Base-by-base conservation (phyloP, 2,113 vertebrate genomes). In the Triplophysa rosa region DNA sequence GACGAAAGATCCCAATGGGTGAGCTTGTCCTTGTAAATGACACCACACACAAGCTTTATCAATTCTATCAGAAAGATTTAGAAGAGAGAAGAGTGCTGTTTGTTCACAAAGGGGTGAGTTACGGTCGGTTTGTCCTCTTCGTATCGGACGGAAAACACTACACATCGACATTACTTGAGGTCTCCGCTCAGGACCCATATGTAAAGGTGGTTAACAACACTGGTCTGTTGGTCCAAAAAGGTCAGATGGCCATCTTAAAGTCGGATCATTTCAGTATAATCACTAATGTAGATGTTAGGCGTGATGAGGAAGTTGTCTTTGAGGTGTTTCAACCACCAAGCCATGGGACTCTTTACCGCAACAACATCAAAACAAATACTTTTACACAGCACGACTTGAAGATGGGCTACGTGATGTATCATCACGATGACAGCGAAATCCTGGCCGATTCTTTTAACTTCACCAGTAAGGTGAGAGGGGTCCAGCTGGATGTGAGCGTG, bases 91-190 rank as follows among this genome's bases (percentile, higher is more conserved):
- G 78, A 11, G 93, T 97, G 23, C 86, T 97, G 4, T 99, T 95
- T 82, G 68, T 92, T 69, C 95, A 97, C 82, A 83, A 0, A 6
- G 95, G 96, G 8, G 91, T 88, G 33, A 94, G 93, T 86, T 95
- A 85, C 26, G 94, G 94, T 0, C 89, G 87, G 64, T 97, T 97
- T 80, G 93, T 98, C 29, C 88, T 98, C 52, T 95, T 98, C 0
- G 90, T 97, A 45, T 94, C 95, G 1, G 96, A 97, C 80, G 94
- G 95, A 1, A 93, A 95, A 73, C 94, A 96, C 84, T 93, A 94
- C 59, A 92, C 90, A 0, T 95, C 93, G 17, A 90, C 90, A 0
- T 82, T 97, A 26, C 84, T 96, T 1, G 94, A 97, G 88, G 94
- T 97, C 77, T 91, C 69, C 49, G 94, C 93, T 3, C 92, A 95